These are phyloP conservation scores for Hipparchia sbordonii DNA, from an alignment of 2,888 invertebrate genomes.

Conservation along the genomic window DNA sequence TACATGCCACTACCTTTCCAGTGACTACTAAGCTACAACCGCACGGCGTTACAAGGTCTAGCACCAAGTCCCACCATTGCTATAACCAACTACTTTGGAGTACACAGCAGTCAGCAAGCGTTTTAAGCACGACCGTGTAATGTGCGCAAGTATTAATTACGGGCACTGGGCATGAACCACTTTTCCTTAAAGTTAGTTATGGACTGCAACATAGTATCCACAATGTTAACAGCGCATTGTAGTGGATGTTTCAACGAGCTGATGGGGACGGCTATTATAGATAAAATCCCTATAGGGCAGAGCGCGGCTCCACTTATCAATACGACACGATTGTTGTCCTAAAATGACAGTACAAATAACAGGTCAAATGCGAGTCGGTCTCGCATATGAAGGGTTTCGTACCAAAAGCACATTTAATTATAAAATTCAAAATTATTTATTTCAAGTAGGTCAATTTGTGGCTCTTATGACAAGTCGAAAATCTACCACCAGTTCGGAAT, in stretches of 20 bases:
- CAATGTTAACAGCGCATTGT: conserved; percentile 36
- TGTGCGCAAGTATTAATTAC: background rate
- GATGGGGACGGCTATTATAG: conserved; percentile 52
- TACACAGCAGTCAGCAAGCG: background rate
- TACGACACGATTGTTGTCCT: background rate
- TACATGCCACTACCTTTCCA: no score
- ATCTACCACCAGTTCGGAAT: no score
- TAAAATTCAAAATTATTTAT: no score
- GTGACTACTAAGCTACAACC: no score
- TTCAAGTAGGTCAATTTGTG: no score
- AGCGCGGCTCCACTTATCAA: conserved; percentile 42
- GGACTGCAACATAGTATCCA: conserved; percentile 16
- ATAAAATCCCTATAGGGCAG: conserved; percentile 50
- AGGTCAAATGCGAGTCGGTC: no score
- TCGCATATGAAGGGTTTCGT: no score
- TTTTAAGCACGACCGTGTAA: background rate
- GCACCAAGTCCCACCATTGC: no score
- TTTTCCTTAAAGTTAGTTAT: background rate
- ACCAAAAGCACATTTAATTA: background rate
- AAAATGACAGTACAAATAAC: background rate
- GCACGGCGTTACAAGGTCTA: no score
- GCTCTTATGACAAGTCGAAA: no score
- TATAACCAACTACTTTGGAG: no score
- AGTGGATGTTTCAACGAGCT: conserved; percentile 40
- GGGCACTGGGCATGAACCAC: background rate